Conservation (phyloP, 2,113 vertebrate species). For the Cyprinodon brontotheroides region DNA sequence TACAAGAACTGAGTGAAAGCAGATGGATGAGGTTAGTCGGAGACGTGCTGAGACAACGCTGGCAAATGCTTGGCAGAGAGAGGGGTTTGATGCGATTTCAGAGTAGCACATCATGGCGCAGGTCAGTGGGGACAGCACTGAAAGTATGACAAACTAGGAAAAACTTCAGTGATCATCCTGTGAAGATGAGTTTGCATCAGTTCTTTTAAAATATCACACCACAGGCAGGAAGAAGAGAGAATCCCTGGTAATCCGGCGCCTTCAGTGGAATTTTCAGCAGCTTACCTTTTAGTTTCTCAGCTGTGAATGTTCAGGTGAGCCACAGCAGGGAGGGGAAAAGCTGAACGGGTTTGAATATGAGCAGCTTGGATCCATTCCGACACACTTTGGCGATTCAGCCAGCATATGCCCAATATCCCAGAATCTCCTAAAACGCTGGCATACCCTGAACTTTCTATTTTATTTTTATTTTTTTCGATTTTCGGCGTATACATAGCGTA, state of each 20-base stretch:
- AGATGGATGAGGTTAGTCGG: slow-evolving; percentile 3
- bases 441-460: too few relatives aligned
- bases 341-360: background rate
- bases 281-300: background rate
- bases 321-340: background rate
- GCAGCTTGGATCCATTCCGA: too few relatives aligned
- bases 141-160: slow-evolving; percentile 12
- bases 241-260: background rate
- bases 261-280: background rate
- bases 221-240: background rate
- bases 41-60: slow-evolving; percentile 30
- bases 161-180: slow-evolving; percentile 2
- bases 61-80: background rate
- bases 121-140: background rate
- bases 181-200: background rate
- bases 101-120: slow-evolving; percentile 3
- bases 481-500: too few relatives aligned
- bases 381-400: too few relatives aligned
- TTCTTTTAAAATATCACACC: background rate
- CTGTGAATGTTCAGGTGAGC: background rate
- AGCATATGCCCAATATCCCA: too few relatives aligned
- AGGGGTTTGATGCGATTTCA: background rate
- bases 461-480: too few relatives aligned
- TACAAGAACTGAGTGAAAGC: slow-evolving; percentile 24
- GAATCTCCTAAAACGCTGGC: too few relatives aligned